A percentile compares a stretch with the other conserved stretches of the same genome.
Evolutionary conservation across 2,797 vertebrate species (phyloP).

Genomic region (Microcaecilia unicolor): DNA sequence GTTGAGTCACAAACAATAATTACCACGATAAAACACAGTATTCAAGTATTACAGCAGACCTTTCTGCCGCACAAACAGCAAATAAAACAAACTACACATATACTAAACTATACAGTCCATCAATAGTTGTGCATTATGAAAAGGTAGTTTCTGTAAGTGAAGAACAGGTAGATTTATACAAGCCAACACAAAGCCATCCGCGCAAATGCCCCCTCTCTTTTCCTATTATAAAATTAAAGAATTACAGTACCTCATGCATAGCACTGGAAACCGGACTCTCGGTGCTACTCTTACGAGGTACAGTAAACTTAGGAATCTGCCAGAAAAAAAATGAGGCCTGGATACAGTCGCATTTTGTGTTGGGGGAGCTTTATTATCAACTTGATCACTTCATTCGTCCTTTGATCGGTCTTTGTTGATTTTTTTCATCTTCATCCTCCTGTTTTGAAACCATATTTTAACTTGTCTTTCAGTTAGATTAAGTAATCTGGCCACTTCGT

Average conservation of each 20-base stretch:
- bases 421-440: slow-evolving; percentile 99
- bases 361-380: not conserved
- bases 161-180: slow-evolving; percentile 67
- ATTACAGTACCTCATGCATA: slow-evolving; percentile 49
- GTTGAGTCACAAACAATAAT: slow-evolving; percentile 76
- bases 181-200: slow-evolving; percentile 42
- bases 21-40: slow-evolving; percentile 70
- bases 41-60: slow-evolving; percentile 64
- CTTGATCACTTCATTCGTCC: slow-evolving; percentile 54
- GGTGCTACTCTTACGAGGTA: slow-evolving; percentile 26
- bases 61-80: slow-evolving; percentile 60
- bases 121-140: slow-evolving; percentile 79
- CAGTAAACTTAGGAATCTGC: slow-evolving; percentile 29
- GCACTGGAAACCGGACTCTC: slow-evolving; percentile 37
- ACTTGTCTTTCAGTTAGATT: slow-evolving; percentile 96
- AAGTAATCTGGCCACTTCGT: slow-evolving; percentile 86
- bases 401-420: slow-evolving; percentile 90
- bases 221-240: slow-evolving; percentile 47
- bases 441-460: slow-evolving; percentile 98
- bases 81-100: slow-evolving; percentile 63
- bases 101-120: slow-evolving; percentile 64
- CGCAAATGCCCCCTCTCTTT: slow-evolving; percentile 44
- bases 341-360: slow-evolving; percentile 30
- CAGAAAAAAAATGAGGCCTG: slow-evolving; percentile 40
- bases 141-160: slow-evolving; percentile 60